Percentiles rank a stretch among this genome's conserved stretches.
Conservation (phyloP, 2,888 invertebrate species). For the Uloborus plumipes region DNA sequence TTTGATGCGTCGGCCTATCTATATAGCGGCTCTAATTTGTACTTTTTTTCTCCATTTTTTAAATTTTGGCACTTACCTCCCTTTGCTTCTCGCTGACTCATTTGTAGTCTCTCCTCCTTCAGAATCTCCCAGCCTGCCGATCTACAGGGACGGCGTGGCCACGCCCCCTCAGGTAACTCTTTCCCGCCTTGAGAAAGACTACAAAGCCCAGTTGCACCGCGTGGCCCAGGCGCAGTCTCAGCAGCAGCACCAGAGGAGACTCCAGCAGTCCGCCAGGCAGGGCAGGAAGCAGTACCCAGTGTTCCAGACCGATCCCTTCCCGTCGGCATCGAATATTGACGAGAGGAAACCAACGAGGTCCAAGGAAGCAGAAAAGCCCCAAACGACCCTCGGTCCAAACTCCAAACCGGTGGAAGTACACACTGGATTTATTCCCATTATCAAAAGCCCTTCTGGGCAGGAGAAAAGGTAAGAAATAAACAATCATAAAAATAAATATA, state of each 20-base stretch:
- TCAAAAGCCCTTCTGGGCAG: constrained; percentile 5
- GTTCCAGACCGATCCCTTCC: constrained; percentile 19
- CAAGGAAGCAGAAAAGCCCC: neutral
- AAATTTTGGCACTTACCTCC: no score
- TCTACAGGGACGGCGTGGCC: constrained; percentile 42
- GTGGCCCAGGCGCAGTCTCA: neutral
- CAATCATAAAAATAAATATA: neutral
- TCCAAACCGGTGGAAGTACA: constrained; percentile 31
- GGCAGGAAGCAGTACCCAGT: neutral
- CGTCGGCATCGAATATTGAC: constrained; percentile 21
- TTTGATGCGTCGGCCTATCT: no score
- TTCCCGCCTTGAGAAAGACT: constrained; percentile 39
- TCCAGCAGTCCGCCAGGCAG: neutral
- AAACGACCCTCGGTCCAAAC: neutral
- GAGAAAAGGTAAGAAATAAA: neutral
- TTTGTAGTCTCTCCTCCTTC: constrained; percentile 8
- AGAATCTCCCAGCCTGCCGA: constrained; percentile 14
- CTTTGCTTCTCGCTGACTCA: no score
- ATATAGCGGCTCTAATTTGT: no score
- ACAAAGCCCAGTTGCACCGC: constrained; percentile 24
- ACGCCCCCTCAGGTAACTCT: constrained; percentile 37
- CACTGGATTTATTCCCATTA: constrained; percentile 49
- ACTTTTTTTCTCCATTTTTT: no score
- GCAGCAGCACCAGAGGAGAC: neutral
- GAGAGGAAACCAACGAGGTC: constrained; percentile 8